These are phyloP conservation scores for Cremastinae sp. DNA, from an alignment of 2,888 invertebrate species.

Conservation along the genomic window DNA sequence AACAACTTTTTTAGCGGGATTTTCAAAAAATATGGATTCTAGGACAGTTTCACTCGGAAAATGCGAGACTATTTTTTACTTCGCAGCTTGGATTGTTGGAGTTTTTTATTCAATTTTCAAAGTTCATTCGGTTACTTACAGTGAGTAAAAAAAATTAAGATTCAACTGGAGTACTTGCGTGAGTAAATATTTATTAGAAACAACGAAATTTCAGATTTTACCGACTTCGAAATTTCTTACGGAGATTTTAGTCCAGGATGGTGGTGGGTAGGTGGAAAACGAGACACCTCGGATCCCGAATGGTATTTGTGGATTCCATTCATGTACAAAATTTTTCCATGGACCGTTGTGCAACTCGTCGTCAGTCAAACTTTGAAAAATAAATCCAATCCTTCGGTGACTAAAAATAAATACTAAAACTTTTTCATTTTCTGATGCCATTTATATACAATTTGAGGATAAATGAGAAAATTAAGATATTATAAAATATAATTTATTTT, in stretches of 20 bases:
- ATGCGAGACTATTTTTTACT: conserved; percentile 81
- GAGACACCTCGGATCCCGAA: conserved; percentile 87
- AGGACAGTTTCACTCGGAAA: conserved; percentile 57
- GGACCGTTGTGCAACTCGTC: conserved; percentile 82
- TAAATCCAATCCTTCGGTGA: conserved; percentile 69
- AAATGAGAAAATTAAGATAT: too few relatives aligned
- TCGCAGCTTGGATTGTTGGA: conserved; percentile 82
- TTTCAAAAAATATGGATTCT: conserved; percentile 44
- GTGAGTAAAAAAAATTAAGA: conserved; percentile 75
- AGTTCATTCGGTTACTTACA: conserved; percentile 82
- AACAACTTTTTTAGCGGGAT: conserved; percentile 49
- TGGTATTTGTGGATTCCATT: conserved; percentile 86
- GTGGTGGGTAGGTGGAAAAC: conserved; percentile 82
- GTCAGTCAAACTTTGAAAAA: conserved; percentile 81
- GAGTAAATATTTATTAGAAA: too few relatives aligned
- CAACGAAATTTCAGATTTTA: conserved; percentile 77
- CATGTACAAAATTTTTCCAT: conserved; percentile 82
- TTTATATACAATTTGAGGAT: conserved; percentile 3
- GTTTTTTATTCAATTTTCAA: conserved; percentile 83
- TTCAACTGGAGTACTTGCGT: not conserved
- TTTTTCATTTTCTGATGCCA: conserved; percentile 30
- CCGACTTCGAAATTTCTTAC: conserved; percentile 78
- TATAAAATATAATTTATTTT: conserved; percentile 61
- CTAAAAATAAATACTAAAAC: conserved; percentile 21
- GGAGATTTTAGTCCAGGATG: conserved; percentile 84